Conservation (phyloP, 2,797 vertebrate genomes). For the Pseudochirops corinnae region DNA sequence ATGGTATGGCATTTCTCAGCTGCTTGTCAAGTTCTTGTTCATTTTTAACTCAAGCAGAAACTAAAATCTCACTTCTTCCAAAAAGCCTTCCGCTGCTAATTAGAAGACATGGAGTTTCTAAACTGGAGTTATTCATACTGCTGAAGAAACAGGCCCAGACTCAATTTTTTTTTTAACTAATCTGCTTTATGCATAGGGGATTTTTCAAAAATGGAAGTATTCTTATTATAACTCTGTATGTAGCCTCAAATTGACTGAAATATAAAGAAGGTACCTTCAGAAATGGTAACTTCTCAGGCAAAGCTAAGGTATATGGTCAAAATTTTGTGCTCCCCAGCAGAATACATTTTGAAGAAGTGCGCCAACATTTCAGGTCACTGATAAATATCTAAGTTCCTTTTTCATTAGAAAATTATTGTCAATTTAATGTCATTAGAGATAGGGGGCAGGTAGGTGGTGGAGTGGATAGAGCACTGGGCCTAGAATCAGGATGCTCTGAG, state of each 20-base stretch:
- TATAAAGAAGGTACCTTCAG: constrained; percentile 15
- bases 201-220: neutral
- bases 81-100: constrained; percentile 51
- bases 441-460: neutral
- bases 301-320: neutral
- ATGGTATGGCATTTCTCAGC: neutral
- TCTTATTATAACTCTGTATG: neutral
- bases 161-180: neutral
- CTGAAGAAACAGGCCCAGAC: neutral
- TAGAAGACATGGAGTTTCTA: neutral
- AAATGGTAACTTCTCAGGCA: constrained; percentile 3
- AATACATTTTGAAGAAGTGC: constrained; percentile 3
- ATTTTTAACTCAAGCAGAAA: constrained; percentile 44
- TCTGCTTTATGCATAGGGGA: neutral
- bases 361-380: constrained; percentile 27
- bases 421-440: constrained; percentile 11
- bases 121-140: neutral
- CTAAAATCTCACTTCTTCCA: constrained; percentile 20
- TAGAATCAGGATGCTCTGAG: neutral
- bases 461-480: neutral
- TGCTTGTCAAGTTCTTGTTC: neutral
- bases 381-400: constrained; percentile 6
- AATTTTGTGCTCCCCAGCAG: neutral
- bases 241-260: neutral
- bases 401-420: constrained; percentile 24